Percentiles rank a stretch among this genome's conserved stretches.
These are phyloP conservation scores for Cygnus atratus DNA, from an alignment of 2,113 vertebrate species.

Conservation along the genomic window DNA sequence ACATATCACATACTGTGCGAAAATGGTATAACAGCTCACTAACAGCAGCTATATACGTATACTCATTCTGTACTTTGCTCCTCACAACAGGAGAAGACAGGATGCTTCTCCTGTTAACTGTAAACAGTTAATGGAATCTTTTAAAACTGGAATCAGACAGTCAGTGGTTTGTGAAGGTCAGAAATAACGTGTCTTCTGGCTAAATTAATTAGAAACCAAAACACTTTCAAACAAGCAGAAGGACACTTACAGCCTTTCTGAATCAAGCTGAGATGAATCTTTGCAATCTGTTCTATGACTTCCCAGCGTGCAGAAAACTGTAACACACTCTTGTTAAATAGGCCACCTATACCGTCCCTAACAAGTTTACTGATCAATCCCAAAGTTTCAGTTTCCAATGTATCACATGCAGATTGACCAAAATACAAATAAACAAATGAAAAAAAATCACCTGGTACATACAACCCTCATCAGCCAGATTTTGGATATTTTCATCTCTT, in stretches of 20 bases:
- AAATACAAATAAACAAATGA: too few species aligned
- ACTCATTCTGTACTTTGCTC: background rate
- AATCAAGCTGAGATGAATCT: constrained; percentile 53
- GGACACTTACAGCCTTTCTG: constrained; percentile 16
- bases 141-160: constrained; percentile 10
- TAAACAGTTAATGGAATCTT: background rate
- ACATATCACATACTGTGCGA: background rate
- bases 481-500: background rate
- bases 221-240: constrained; percentile 21
- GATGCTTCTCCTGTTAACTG: background rate
- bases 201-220: constrained; percentile 60
- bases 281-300: constrained; percentile 45
- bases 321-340: background rate
- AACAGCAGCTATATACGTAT: background rate
- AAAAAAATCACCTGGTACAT: background rate
- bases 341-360: background rate
- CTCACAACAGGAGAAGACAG: background rate
- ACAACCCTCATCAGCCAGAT: background rate
- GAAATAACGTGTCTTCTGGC: constrained; percentile 19
- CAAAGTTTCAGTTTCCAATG: background rate
- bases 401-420: background rate
- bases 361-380: background rate
- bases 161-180: constrained; percentile 51
- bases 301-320: constrained; percentile 15
- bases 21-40: background rate